Base-by-base conservation (phyloP, 2,797 vertebrate genomes). In the Eospalax fontanierii region DNA sequence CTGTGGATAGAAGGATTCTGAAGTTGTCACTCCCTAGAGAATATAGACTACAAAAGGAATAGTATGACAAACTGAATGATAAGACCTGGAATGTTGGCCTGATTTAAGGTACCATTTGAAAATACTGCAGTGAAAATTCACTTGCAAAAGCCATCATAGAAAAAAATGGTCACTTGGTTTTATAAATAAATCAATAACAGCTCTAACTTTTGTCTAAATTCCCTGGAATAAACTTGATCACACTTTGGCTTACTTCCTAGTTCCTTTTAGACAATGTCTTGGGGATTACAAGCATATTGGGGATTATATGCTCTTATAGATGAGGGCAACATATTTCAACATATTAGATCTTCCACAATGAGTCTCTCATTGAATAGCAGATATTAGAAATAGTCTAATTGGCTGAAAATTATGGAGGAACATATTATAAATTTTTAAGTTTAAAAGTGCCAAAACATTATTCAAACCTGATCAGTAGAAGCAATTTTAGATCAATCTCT, bases 161-260 rank as follows among this genome's bases (percentile, higher is more conserved):
- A 11, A 71, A 91, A 57, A 10, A 85, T 18, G 18, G 14, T 33
- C 46, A 33, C 46, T 81, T 82, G 33, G 15, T 84, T 89, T 89
- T 19, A 28, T 68, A 76, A 73, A 59, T 63, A 89, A 87, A 90
- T 68, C 57, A 70, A 61, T 19, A 63, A 4, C 76, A 24, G 30
- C 33, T 94, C 86, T 95, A 68, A 90, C 61, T 85, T 22, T 85
- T 93, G 63, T 38, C 43, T 65, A 54, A 70, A 80, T 75, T 43
- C 22, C 54, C 46, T 65, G 84, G 73, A 89, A 91, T 68, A 11
- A 1, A 81, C 61, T 57, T 95, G 90, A 57, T 90, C n/a, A 91
- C 11, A 63, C 7, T 19, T 94, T 92, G 76, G 11, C 65, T 78
- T 70, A 2, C 26, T 74, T 95, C 9, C 33, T 90, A 70, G 46